Conservation (phyloP, 2,888 invertebrate species). For the Spicauda simplicius region DNA sequence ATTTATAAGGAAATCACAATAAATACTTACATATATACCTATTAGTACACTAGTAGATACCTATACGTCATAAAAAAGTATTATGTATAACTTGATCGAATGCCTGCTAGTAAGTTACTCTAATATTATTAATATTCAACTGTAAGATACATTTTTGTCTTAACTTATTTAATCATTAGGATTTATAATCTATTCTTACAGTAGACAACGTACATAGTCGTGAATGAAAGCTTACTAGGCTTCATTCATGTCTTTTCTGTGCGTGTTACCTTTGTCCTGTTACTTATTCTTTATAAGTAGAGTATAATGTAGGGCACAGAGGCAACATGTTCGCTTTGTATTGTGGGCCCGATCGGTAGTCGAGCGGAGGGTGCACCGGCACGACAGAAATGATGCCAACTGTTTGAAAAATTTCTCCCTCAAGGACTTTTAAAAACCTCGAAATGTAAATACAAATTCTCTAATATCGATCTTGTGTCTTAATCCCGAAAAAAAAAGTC, state of each 20-base stretch:
- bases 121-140: background rate
- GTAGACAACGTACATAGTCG: constrained; percentile 7
- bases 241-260: constrained; percentile 29
- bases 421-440: no score
- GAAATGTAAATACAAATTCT: no score
- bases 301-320: constrained; percentile 31
- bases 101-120: no score
- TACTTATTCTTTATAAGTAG: constrained; percentile 32
- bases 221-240: constrained; percentile 17
- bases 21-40: no score
- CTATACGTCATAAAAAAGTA: no score
- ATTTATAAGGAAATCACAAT: no score
- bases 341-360: constrained; percentile 26
- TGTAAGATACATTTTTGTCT: background rate
- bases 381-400: constrained; percentile 44
- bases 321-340: constrained; percentile 22
- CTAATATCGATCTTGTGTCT: no score
- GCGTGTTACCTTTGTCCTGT: constrained; percentile 25
- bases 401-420: no score
- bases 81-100: no score
- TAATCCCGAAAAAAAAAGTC: no score
- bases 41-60: no score
- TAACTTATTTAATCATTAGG: no score
- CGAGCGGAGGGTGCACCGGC: constrained; percentile 51
- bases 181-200: constrained; percentile 9